Evolutionary conservation across 2,113 vertebrate genomes (phyloP).

Genomic region (Catharus fuscescens): DNA sequence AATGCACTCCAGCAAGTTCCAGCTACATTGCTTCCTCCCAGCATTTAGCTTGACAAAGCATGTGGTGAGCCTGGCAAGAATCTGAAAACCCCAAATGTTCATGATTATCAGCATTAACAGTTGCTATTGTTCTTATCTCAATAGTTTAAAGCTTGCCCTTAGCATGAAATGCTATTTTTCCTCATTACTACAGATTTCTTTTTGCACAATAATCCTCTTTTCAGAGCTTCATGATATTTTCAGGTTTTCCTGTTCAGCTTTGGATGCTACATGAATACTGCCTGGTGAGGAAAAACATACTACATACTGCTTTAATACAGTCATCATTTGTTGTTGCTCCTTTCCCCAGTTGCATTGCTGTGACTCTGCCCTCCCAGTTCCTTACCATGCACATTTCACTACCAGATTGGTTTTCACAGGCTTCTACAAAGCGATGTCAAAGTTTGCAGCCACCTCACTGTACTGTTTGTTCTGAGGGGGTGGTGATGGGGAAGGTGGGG

Average conservation of each 20-base stretch:
- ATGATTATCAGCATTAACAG: background rate
- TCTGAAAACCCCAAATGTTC: background rate
- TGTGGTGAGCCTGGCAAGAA: background rate
- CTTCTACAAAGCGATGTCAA: background rate
- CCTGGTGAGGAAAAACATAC: background rate
- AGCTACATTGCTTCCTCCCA: background rate
- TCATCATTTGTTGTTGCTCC: background rate
- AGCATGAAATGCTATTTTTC: background rate
- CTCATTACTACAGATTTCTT: background rate
- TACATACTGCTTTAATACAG: background rate
- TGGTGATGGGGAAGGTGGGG: too few species aligned
- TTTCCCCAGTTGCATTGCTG: background rate
- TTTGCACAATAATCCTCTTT: background rate
- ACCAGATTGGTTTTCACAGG: background rate
- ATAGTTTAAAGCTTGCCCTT: background rate
- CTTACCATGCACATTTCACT: background rate
- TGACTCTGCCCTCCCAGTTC: background rate
- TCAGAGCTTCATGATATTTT: background rate
- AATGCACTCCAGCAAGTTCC: background rate
- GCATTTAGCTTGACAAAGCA: background rate
- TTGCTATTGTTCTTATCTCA: background rate
- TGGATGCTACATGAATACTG: background rate
- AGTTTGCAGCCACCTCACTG: background rate
- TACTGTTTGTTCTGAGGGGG: background rate
- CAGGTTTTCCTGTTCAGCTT: background rate